Conservation (phyloP, 2,888 invertebrate species). For the Drosophila nr. perissopoda region DNA sequence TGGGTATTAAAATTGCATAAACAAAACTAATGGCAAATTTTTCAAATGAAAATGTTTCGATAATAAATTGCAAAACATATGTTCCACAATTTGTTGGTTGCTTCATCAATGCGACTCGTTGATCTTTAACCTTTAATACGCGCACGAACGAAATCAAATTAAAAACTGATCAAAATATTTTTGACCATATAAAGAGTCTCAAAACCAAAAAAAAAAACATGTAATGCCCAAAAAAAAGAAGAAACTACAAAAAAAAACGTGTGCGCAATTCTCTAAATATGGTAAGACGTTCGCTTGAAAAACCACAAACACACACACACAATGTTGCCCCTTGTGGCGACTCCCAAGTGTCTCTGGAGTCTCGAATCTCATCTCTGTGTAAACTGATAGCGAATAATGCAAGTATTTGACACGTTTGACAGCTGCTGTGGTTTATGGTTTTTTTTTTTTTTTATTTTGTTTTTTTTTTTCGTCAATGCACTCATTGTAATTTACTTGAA, state of each 20-base stretch:
- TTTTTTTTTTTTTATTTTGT: constrained; percentile 1
- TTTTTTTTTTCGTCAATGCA: constrained; percentile 13
- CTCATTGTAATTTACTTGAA: constrained; percentile 42
- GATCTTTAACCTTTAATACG: constrained; percentile 46
- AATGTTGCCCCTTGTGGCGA: constrained; percentile 24
- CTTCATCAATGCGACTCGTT: constrained; percentile 11
- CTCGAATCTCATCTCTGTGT: constrained; percentile 49
- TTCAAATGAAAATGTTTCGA: neutral
- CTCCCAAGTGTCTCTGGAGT: constrained; percentile 32
- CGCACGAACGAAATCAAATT: constrained; percentile 62
- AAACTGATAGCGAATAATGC: constrained; percentile 61
- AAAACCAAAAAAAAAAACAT: constrained; percentile 31
- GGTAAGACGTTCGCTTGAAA: constrained; percentile 43
- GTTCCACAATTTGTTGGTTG: constrained; percentile 6
- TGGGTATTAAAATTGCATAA: neutral
- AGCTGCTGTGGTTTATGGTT: constrained; percentile 46
- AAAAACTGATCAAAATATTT: constrained; percentile 74
- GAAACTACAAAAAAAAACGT: constrained; percentile 10
- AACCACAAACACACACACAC: constrained; percentile 20
- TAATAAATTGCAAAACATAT: neutral
- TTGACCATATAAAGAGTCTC: constrained; percentile 60
- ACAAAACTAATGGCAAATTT: constrained; percentile 1
- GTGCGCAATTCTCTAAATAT: constrained; percentile 43
- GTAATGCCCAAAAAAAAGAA: constrained; percentile 14
- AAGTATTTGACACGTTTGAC: constrained; percentile 68